These are phyloP conservation scores for Geotrypetes seraphini DNA, from an alignment of 2,797 vertebrate species.

Conservation along the genomic window DNA sequence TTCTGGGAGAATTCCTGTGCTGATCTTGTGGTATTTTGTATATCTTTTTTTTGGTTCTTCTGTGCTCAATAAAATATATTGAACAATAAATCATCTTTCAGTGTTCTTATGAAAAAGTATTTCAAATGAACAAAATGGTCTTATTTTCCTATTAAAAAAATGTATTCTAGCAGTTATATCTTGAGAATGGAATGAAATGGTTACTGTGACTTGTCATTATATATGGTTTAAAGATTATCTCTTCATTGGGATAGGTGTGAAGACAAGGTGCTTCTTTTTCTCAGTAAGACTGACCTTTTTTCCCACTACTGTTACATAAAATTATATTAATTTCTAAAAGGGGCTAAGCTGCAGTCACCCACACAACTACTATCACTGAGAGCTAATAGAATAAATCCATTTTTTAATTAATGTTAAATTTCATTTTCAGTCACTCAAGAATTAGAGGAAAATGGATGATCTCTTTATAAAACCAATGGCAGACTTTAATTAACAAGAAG, in stretches of 20 bases:
- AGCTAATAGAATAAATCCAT: slow-evolving; percentile 13
- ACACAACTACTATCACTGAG: slow-evolving; percentile 5
- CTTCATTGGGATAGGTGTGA: too few species aligned
- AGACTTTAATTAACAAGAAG: slow-evolving; percentile 41
- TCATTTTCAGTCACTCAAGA: slow-evolving; percentile 37
- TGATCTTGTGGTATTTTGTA: too few species aligned
- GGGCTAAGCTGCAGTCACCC: slow-evolving; percentile 5
- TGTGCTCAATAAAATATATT: too few species aligned
- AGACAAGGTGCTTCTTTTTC: neutral
- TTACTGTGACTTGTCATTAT: too few species aligned
- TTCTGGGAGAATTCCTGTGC: too few species aligned
- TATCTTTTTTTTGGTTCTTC: too few species aligned
- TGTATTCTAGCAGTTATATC: too few species aligned
- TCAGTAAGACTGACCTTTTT: slow-evolving; percentile 9
- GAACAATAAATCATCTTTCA: too few species aligned
- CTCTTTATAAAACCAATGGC: slow-evolving; percentile 23
- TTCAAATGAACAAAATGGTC: too few species aligned
- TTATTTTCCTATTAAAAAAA: slow-evolving; percentile 3
- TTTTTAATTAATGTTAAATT: slow-evolving; percentile 41
- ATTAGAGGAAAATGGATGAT: slow-evolving; percentile 34
- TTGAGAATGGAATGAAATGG: too few species aligned
- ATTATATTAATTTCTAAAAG: slow-evolving; percentile 8
- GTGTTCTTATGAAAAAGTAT: too few species aligned
- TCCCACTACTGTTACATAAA: slow-evolving; percentile 14
- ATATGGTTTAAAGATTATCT: too few species aligned